Evolutionary conservation across 2,797 vertebrate genomes (phyloP).

Genomic region (Thripadectes ignobilis): DNA sequence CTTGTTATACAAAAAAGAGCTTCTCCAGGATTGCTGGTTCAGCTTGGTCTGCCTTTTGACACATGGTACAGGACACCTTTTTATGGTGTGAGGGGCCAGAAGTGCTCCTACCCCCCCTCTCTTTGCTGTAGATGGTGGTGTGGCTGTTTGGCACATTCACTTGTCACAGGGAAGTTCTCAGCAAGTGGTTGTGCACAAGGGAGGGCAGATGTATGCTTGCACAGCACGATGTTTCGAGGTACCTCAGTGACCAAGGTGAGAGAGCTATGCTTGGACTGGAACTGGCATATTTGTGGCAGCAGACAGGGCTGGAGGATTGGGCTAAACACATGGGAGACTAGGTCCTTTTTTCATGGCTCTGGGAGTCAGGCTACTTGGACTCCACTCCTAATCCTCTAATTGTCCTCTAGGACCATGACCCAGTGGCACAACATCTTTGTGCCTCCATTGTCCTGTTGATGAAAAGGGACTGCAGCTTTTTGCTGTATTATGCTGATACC

Average conservation of each 20-base stretch:
- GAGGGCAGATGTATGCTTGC: background rate
- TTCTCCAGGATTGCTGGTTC: background rate
- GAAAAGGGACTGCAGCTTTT: background rate
- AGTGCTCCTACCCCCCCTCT: background rate
- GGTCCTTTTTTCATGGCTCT: background rate
- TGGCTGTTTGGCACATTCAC: rapidly evolving
- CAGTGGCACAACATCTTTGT: rapidly evolving
- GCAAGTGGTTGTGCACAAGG: background rate
- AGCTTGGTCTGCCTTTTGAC: background rate
- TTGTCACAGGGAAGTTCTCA: background rate
- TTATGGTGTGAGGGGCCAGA: background rate
- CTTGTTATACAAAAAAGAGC: background rate
- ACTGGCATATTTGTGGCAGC: background rate
- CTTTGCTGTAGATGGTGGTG: background rate
- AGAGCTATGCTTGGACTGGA: background rate
- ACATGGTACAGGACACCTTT: rapidly evolving
- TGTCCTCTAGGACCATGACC: background rate
- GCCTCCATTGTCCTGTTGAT: background rate
- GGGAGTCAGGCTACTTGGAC: background rate
- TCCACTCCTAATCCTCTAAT: background rate
- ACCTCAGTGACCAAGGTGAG: rapidly evolving
- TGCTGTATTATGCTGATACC: background rate
- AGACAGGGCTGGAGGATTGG: background rate
- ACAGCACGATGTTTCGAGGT: rapidly evolving
- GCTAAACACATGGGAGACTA: background rate